Evolutionary conservation across 2,797 vertebrate genomes (phyloP).

Genomic region (Anolis apletophallus): DNA sequence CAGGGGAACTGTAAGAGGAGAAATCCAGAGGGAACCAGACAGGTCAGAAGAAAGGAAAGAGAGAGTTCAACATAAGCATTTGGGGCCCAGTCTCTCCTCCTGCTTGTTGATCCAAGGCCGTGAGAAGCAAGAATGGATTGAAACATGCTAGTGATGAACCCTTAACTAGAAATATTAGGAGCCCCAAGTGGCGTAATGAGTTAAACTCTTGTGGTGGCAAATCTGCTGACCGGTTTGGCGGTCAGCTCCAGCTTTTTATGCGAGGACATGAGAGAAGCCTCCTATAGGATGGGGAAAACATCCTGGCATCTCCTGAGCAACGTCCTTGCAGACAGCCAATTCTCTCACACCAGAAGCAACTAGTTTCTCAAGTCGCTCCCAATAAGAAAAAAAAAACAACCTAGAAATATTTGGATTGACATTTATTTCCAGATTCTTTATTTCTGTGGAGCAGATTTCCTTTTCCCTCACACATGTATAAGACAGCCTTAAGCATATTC

Average conservation of each 20-base stretch:
- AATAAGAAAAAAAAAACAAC: too few species aligned
- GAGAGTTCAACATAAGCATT: background rate
- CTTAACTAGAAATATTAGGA: background rate
- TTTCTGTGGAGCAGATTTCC: background rate
- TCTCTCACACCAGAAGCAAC: too few species aligned
- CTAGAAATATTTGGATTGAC: background rate
- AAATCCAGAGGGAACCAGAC: background rate
- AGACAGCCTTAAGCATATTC: background rate
- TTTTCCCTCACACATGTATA: too few species aligned
- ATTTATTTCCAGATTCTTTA: background rate
- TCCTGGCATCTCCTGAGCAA: too few species aligned
- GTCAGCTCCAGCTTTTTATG: too few species aligned
- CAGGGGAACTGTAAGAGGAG: background rate
- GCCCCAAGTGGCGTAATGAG: too few species aligned
- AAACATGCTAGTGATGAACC: background rate
- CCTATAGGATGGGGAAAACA: too few species aligned
- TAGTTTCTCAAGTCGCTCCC: too few species aligned
- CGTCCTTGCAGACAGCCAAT: too few species aligned
- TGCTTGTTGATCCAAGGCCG: constrained; percentile 28
- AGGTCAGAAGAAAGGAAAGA: background rate
- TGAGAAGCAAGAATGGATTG: constrained; percentile 2
- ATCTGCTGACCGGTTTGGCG: too few species aligned
- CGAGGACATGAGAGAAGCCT: too few species aligned
- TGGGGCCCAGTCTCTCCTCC: background rate
- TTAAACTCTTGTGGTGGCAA: too few species aligned